Percentiles rank a stretch among this genome's conserved stretches.
phyloP scores from a whole-genome alignment of 1,140 invertebrate species.

The Cherax quadricarinatus region DNA sequence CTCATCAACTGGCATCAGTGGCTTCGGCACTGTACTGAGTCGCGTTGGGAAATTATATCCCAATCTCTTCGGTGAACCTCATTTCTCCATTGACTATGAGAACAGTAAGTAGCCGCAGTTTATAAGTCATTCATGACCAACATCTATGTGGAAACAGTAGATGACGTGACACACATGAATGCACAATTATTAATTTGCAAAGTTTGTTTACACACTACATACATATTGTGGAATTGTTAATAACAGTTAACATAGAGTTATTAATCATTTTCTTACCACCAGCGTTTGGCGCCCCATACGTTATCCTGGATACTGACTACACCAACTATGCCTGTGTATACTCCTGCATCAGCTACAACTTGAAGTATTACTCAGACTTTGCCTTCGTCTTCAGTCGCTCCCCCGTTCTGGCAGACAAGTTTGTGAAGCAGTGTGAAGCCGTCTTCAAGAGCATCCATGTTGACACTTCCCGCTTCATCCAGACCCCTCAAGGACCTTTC shows the following conservation, averaged over 20 bases:
- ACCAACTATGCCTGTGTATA: conserved; percentile 23
- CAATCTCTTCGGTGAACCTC: conserved; percentile 3
- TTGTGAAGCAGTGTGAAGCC: not conserved
- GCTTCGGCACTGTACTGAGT: not conserved
- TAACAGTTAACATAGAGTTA: not conserved
- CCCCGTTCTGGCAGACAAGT: not conserved
- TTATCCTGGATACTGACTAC: conserved; percentile 29
- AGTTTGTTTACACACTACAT: no score
- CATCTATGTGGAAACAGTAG: no score
- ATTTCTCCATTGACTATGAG: conserved; percentile 8
- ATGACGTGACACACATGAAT: no score
- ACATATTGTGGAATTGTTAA: no score
- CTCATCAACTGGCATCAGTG: not conserved
- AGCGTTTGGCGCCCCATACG: conserved; percentile 2
- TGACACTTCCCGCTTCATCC: conserved; percentile 10
- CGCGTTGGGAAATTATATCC: not conserved
- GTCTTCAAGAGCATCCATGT: conserved; percentile 10
- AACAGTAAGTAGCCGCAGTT: not conserved
- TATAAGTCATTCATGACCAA: not conserved
- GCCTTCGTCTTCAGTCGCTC: conserved; percentile 26
- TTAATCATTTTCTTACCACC: not conserved
- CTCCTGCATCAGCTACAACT: conserved; percentile 21
- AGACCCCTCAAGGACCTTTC: not conserved
- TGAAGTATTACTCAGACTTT: not conserved
- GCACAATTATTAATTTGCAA: no score